phyloP scores from a whole-genome alignment of 2,797 vertebrate species.

The Lepilemur ruficaudatus region DNA sequence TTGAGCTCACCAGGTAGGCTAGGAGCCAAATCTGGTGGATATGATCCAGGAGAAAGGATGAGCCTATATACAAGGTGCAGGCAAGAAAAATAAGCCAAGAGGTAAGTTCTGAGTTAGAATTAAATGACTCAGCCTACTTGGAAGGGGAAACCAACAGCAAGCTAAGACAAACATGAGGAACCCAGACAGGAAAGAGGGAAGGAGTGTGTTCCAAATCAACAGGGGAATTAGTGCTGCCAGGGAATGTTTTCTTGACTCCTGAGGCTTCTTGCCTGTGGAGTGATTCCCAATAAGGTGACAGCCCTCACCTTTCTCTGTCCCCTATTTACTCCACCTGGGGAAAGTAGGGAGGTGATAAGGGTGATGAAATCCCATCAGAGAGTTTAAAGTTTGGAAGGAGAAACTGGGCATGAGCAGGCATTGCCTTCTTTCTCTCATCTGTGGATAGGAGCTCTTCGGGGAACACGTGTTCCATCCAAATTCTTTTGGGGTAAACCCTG shows the following conservation, averaged over 20 bases:
- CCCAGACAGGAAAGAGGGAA: background rate
- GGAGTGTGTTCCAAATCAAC: background rate
- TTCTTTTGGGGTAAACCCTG: background rate
- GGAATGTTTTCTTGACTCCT: background rate
- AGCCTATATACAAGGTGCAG: background rate
- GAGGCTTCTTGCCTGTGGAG: background rate
- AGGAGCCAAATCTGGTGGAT: background rate
- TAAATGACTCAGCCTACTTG: background rate
- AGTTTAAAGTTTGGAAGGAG: background rate
- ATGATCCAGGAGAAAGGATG: background rate
- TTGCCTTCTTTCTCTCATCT: background rate
- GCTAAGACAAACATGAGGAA: background rate
- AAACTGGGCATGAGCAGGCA: accelerated
- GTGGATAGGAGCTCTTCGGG: background rate
- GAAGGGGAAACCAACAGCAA: background rate
- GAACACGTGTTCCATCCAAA: background rate
- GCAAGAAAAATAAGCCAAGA: background rate
- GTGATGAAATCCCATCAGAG: background rate
- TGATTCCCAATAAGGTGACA: background rate
- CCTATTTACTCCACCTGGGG: background rate
- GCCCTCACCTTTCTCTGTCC: background rate
- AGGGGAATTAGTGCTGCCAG: background rate
- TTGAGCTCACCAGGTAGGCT: background rate
- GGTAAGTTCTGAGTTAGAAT: background rate
- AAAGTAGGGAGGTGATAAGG: background rate